These are phyloP conservation scores for Tauraco erythrolophus DNA, from an alignment of 2,113 vertebrate species.

Conservation along the genomic window DNA sequence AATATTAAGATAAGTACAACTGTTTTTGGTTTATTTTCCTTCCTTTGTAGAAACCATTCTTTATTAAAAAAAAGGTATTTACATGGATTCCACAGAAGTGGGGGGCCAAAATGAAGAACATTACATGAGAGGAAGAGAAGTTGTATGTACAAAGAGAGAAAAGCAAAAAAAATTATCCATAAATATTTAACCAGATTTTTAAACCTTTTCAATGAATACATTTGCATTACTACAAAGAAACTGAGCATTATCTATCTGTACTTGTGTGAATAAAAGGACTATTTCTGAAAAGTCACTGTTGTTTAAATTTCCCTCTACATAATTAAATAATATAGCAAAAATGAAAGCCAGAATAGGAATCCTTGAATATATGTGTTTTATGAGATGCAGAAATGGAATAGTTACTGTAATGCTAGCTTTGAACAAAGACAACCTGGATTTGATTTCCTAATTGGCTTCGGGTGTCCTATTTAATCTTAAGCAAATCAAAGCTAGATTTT, in stretches of 20 bases:
- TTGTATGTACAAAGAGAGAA: background rate
- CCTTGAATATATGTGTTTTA: background rate
- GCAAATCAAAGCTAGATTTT: constrained; percentile 11
- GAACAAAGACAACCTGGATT: background rate
- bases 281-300: background rate
- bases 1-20: background rate
- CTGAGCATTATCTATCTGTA: background rate
- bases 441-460: background rate
- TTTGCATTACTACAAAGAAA: background rate
- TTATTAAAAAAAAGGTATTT: background rate
- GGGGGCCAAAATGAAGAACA: background rate
- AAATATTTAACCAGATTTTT: background rate
- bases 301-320: background rate
- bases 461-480: background rate
- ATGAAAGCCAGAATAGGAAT: background rate
- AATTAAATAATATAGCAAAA: background rate
- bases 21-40: background rate
- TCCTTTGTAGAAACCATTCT: background rate
- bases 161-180: background rate
- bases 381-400: background rate
- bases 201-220: background rate
- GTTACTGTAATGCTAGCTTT: background rate
- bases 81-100: background rate
- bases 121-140: background rate
- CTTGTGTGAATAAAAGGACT: background rate